Conservation (phyloP, 2,888 invertebrate species). For the Lypha dubia region DNA sequence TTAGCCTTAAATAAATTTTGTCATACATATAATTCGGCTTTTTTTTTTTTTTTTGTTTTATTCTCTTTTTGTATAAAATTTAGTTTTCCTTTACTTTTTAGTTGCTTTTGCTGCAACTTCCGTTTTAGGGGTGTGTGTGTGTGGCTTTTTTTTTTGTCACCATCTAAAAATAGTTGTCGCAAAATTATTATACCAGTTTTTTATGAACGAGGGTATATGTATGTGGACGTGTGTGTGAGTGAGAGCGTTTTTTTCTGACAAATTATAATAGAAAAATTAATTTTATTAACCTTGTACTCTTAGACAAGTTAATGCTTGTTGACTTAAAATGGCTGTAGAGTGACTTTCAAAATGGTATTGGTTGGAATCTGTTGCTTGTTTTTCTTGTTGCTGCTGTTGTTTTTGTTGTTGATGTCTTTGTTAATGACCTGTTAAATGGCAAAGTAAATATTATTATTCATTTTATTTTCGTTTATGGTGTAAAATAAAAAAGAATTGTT, state of each 20-base stretch:
- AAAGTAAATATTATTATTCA: conserved; percentile 15
- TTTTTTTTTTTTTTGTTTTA: background rate
- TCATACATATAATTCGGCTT: no score
- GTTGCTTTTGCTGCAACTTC: background rate
- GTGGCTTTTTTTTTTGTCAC: conserved; percentile 4
- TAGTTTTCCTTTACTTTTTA: background rate
- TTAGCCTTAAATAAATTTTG: conserved; percentile 14
- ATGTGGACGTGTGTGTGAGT: background rate
- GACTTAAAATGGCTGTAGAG: conserved; percentile 41
- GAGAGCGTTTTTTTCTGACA: background rate
- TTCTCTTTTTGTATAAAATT: background rate
- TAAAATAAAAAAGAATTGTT: background rate
- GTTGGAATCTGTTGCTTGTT: no score
- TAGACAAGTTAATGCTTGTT: conserved; percentile 43
- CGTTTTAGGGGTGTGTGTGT: background rate
- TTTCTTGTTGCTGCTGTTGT: no score
- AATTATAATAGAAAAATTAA: conserved; percentile 22
- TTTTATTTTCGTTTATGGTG: background rate
- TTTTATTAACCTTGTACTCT: conserved; percentile 61
- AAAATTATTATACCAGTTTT: background rate
- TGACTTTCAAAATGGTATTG: background rate
- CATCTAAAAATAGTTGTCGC: conserved; percentile 55
- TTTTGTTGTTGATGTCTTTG: no score
- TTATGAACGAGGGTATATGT: no score
- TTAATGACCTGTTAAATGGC: conserved; percentile 31